phyloP scores from a whole-genome alignment of 1,140 invertebrate species.

The Colletes gigas region DNA sequence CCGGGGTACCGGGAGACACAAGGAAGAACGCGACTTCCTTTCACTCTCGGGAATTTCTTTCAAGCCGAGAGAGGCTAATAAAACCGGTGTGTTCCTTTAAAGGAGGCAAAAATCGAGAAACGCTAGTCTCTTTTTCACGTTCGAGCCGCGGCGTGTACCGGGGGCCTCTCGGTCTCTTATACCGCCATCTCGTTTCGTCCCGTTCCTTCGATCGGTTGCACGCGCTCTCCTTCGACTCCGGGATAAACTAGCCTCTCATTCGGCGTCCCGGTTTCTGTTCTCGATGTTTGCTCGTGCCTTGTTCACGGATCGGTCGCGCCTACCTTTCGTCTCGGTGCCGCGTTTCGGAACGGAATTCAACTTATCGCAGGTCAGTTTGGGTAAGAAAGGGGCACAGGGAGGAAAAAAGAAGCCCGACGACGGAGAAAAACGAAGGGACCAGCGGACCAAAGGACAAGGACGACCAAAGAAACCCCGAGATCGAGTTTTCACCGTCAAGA shows the following conservation, averaged over 20 bases:
- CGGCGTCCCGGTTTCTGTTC: constrained; percentile 43
- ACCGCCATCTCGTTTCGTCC: neutral
- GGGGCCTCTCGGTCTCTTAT: neutral
- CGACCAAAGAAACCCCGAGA: constrained; percentile 6
- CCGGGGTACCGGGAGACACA: neutral
- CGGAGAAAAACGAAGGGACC: neutral
- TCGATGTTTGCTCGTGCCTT: constrained; percentile 59
- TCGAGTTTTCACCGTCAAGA: constrained; percentile 40
- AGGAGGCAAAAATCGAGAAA: constrained; percentile 45
- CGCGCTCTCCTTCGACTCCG: constrained; percentile 21
- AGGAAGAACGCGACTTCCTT: constrained; percentile 36
- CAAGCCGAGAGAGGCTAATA: constrained; percentile 11
- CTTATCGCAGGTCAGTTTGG: constrained; percentile 61
- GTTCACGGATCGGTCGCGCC: constrained; percentile 63
- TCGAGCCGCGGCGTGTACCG: neutral
- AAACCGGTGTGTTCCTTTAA: constrained; percentile 40
- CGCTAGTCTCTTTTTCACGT: constrained; percentile 36
- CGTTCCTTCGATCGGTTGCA: constrained; percentile 5
- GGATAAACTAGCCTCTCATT: constrained; percentile 53
- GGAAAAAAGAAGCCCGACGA: constrained; percentile 14
- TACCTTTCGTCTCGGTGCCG: constrained; percentile 56
- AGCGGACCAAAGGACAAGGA: constrained; percentile 5
- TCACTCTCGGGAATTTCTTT: constrained; percentile 42
- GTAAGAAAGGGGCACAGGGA: neutral
- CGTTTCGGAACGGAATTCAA: constrained; percentile 25